A percentile compares a stretch with the other conserved stretches of the same genome.
These are phyloP conservation scores for Glyphotaelius pellucidus DNA, from an alignment of 2,888 invertebrate genomes.

Conservation along the genomic window DNA sequence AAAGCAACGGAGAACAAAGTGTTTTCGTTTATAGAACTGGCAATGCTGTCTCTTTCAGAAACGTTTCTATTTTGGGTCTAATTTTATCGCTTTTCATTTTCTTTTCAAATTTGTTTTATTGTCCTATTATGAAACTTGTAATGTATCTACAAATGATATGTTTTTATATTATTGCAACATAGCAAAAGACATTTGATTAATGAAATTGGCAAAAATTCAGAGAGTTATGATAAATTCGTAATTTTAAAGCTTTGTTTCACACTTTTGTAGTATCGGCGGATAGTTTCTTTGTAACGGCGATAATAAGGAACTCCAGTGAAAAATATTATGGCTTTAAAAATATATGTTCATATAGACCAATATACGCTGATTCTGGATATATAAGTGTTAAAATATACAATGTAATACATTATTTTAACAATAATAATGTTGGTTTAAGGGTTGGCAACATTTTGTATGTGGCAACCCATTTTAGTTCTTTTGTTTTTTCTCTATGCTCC, in stretches of 20 bases:
- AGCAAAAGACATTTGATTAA: not conserved
- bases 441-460: no score
- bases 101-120: not conserved
- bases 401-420: no score
- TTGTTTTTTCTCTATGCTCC: no score
- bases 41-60: not conserved
- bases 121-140: not conserved
- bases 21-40: constrained; percentile 18
- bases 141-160: not conserved
- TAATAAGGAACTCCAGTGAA: no score
- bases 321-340: no score
- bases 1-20: constrained; percentile 17
- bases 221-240: not conserved
- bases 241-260: not conserved
- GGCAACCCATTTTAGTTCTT: no score
- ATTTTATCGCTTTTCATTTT: not conserved
- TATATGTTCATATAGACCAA: no score
- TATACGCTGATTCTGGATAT: no score
- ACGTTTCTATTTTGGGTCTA: not conserved
- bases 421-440: no score
- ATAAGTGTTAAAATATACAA: no score
- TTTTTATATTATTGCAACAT: not conserved
- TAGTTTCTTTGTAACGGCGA: no score
- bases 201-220: not conserved
- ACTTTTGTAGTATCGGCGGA: no score